These are phyloP conservation scores for Ptilorrhoa leucosticta DNA, from an alignment of 2,113 vertebrate species.

Conservation along the genomic window DNA sequence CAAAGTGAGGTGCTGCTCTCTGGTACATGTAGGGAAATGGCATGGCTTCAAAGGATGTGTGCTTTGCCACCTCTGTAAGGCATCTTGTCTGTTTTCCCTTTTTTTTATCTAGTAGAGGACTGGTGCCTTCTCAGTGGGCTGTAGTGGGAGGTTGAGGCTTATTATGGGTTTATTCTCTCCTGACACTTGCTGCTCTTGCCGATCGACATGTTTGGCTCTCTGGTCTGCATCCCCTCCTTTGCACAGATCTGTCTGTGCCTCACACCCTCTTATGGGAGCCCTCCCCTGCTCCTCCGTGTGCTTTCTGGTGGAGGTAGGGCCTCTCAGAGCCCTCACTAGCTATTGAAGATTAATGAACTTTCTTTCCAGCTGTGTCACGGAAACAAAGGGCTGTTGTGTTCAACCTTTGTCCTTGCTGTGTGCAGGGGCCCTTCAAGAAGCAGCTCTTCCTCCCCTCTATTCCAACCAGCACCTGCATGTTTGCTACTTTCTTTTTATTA, in stretches of 20 bases:
- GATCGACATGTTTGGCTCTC: not conserved
- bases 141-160: not conserved
- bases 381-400: not conserved
- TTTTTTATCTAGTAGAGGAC: not conserved
- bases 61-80: not conserved
- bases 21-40: not conserved
- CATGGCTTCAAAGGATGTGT: not conserved
- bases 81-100: not conserved
- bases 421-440: not conserved
- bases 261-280: not conserved
- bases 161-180: not conserved
- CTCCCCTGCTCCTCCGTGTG: accelerated
- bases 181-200: not conserved
- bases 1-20: not conserved
- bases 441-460: not conserved
- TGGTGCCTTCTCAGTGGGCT: not conserved
- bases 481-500: not conserved
- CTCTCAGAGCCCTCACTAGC: not conserved
- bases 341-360: not conserved
- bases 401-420: not conserved
- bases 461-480: not conserved
- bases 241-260: not conserved
- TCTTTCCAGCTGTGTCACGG: not conserved
- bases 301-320: not conserved
- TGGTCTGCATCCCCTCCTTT: not conserved